These are phyloP conservation scores for Hephaestus fuliginosus DNA, from an alignment of 2,797 vertebrate species.

Conservation along the genomic window DNA sequence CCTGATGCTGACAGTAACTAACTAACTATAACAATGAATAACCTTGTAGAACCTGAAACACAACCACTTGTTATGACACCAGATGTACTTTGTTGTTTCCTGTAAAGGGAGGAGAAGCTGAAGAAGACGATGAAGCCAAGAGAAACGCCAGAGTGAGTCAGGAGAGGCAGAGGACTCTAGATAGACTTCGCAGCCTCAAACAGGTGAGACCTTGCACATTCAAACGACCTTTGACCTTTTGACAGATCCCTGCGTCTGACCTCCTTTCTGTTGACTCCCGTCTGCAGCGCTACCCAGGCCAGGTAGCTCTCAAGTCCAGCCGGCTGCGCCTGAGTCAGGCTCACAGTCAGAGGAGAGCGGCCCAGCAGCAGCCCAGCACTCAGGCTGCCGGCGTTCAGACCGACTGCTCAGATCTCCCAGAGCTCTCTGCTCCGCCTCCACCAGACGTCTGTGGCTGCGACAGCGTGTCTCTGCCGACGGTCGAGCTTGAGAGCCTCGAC, in stretches of 20 bases:
- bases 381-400: constrained; percentile 86
- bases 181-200: constrained; percentile 94
- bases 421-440: constrained; percentile 62
- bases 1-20: too few relatives aligned
- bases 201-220: constrained; percentile 85
- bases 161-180: constrained; percentile 94
- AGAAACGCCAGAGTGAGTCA: constrained; percentile 91
- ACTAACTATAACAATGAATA: neutral
- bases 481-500: constrained; percentile 59
- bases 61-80: neutral
- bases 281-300: constrained; percentile 92
- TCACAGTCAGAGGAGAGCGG: constrained; percentile 84
- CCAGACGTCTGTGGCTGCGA: constrained; percentile 77
- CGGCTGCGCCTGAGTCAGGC: constrained; percentile 87
- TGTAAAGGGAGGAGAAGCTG: constrained; percentile 78
- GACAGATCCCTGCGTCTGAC: neutral
- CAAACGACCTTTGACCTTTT: too few relatives aligned
- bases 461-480: constrained; percentile 80
- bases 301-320: constrained; percentile 95
- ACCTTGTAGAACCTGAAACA: neutral
- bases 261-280: neutral
- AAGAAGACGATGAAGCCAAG: constrained; percentile 91
- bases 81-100: neutral
- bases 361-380: constrained; percentile 77
- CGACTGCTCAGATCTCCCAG: constrained; percentile 79